Evolutionary conservation across 2,113 vertebrate genomes (phyloP), one percentile per base, ranked within the genome.

Genomic region (Campylomormyrus tamandua): DNA sequence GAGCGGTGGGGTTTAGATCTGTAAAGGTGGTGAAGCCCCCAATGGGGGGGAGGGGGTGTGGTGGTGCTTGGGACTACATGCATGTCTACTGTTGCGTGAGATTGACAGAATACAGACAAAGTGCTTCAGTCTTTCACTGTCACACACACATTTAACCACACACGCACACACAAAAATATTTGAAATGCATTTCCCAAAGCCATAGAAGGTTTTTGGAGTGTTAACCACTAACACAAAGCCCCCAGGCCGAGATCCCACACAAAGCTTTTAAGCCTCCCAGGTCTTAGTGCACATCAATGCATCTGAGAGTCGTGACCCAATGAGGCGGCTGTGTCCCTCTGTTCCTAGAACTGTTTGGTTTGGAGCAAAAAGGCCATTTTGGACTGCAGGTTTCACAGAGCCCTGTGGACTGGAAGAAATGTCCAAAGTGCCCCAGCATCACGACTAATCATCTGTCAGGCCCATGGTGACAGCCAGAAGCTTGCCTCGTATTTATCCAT

Each of bases 191-290:
- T 84, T 84, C 83, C 49, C 31, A 46, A 42, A 93, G 93, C 93
- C 94, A 92, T 93, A 66, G 90, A 83, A 89, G 91, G 92, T 93
- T 94, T 94, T 93, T 85, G 91, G 91, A 31, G 87, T 91, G 92
- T 94, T 94, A 94, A 94, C 90, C 92, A 91, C 90, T 89, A 94
- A 94, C 93, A 94, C 91, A 95, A 95, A 94, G 92, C 93, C 94
- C 93, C 0, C 90, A 92, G 94, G 95, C 93, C 90, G 91, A 93
- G 93, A 93, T 94, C 90, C 91, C 83, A 92, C 90, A 94, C 92
- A 94, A 94, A 95, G 93, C 94, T 92, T 91, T 91, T 94, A 96
- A 95, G 94, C 94, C 92, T 74, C 56, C 91, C 90, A 80, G 91
- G 87, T 92, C 91, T 92, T 92, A 89, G 89, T 90, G 74, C 84